Evolutionary conservation across 2,797 vertebrate genomes (phyloP).

Genomic region (Bradypus variegatus): DNA sequence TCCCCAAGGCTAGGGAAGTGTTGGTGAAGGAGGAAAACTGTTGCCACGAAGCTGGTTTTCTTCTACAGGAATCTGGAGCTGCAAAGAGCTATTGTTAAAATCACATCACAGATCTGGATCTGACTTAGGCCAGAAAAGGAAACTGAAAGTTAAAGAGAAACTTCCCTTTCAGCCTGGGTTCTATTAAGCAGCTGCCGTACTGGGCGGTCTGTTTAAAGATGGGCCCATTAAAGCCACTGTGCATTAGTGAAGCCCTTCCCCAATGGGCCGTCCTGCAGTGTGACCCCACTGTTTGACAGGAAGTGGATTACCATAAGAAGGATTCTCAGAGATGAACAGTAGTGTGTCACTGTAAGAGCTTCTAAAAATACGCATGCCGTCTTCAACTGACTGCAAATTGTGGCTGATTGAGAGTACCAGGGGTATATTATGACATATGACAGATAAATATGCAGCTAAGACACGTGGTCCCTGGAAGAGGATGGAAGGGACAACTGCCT

Average conservation of each 20-base stretch:
- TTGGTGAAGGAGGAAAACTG: slow-evolving; percentile 23
- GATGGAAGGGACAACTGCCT: not conserved
- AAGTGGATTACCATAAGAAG: slow-evolving; percentile 46
- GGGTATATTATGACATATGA: slow-evolving; percentile 42
- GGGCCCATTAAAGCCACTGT: slow-evolving; percentile 35
- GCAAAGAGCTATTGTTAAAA: slow-evolving; percentile 15
- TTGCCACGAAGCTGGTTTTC: slow-evolving; percentile 22
- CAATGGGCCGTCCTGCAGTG: not conserved
- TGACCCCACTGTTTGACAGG: slow-evolving; percentile 17
- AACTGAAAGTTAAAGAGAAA: slow-evolving; percentile 46
- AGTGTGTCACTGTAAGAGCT: slow-evolving; percentile 32
- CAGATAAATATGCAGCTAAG: slow-evolving; percentile 36
- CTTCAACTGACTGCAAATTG: slow-evolving; percentile 36
- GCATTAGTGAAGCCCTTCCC: slow-evolving; percentile 19
- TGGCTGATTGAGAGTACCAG: slow-evolving; percentile 18
- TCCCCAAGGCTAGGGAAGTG: not conserved
- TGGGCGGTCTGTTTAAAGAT: slow-evolving; percentile 40
- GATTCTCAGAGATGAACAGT: slow-evolving; percentile 31
- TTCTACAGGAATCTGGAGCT: slow-evolving; percentile 40
- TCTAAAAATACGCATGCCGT: slow-evolving; percentile 50
- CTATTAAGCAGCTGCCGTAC: slow-evolving; percentile 45
- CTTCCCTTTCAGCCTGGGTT: slow-evolving; percentile 23
- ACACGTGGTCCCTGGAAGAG: not conserved
- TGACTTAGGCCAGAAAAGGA: slow-evolving; percentile 38
- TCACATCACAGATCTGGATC: slow-evolving; percentile 41